Conservation (phyloP, 2,113 vertebrate genomes). For the Actenoides hombroni region DNA sequence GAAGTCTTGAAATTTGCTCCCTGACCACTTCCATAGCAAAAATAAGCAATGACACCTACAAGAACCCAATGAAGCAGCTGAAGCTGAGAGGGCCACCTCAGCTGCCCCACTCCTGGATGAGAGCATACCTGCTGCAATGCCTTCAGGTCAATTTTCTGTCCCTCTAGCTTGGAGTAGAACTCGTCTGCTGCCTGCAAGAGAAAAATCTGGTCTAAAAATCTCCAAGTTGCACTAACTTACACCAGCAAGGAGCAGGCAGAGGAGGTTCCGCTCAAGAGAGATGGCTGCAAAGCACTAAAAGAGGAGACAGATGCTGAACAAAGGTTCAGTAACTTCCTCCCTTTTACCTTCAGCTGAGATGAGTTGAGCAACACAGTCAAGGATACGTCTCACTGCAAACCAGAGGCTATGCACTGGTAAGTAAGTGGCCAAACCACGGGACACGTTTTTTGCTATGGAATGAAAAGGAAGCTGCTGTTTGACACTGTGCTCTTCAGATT, state of each 20-base stretch:
- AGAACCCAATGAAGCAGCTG: background rate
- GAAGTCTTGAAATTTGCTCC: background rate
- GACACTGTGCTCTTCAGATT: background rate
- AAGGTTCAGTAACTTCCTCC: background rate
- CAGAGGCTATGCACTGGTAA: background rate
- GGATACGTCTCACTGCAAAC: background rate
- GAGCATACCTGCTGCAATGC: constrained; percentile 87
- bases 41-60: background rate
- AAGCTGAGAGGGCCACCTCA: background rate
- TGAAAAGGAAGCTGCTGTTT: background rate
- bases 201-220: background rate
- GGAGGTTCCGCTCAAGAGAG: background rate
- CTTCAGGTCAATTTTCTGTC: constrained; percentile 96
- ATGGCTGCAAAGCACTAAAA: background rate
- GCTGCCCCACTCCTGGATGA: background rate
- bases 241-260: background rate
- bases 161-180: constrained; percentile 97
- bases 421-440: background rate
- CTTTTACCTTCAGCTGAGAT: background rate
- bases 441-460: background rate
- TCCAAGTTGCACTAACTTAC: background rate
- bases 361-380: background rate
- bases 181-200: constrained; percentile 89
- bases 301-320: background rate
- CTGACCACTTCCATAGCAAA: background rate